Evolutionary conservation across 1,140 invertebrate species (phyloP).

Genomic region (Pseudobourletiella spinata): DNA sequence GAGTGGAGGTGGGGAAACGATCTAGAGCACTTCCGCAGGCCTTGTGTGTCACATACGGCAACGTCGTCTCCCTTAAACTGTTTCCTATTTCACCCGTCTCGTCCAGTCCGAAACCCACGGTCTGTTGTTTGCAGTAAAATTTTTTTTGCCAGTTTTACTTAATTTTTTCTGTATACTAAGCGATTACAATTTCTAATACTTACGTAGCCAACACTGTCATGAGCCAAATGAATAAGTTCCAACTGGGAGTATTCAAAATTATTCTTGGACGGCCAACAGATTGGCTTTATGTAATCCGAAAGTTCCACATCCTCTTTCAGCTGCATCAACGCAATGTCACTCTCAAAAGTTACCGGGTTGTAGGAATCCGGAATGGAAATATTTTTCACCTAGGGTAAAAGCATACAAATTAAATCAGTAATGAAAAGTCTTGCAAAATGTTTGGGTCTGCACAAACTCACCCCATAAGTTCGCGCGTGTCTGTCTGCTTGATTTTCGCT

Average conservation of each 20-base stretch:
- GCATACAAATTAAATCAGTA: too few species aligned
- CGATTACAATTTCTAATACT: too few species aligned
- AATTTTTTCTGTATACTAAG: background rate
- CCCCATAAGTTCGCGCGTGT: too few species aligned
- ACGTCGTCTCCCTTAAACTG: background rate
- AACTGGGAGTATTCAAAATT: background rate
- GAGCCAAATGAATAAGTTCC: background rate
- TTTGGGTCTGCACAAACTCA: too few species aligned
- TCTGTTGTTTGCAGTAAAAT: background rate
- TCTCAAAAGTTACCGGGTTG: constrained; percentile 7
- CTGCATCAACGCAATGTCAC: constrained; percentile 2
- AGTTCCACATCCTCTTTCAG: constrained; percentile 10
- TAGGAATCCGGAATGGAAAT: constrained; percentile 2
- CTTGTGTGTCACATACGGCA: background rate
- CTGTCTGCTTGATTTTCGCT: background rate
- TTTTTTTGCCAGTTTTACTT: background rate
- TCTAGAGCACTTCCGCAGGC: background rate
- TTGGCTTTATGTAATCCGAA: constrained; percentile 2
- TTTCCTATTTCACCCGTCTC: background rate
- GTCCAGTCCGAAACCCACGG: background rate
- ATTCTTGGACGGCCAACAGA: constrained; percentile 5
- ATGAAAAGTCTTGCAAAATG: background rate
- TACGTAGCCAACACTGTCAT: background rate
- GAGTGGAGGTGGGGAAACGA: background rate
- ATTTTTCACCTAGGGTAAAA: background rate